Base-by-base conservation (phyloP, 2,113 vertebrate genomes). In the Dasypus novemcinctus region DNA sequence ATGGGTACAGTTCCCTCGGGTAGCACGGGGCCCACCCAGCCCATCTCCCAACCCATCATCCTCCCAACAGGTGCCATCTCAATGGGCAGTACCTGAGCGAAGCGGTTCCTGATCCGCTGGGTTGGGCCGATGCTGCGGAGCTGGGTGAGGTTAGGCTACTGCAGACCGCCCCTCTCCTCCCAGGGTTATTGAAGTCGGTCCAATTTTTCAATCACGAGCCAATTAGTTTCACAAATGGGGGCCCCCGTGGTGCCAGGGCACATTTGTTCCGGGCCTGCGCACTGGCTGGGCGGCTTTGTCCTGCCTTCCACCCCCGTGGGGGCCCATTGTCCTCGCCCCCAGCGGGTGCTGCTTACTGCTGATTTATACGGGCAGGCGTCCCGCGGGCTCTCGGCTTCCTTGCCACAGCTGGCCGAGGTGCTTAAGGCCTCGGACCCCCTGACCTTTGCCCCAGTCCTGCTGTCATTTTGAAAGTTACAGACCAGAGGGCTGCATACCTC, bases 161-260 rank as follows among this genome's bases (percentile, higher is more conserved):
- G 21, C 5, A 68, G 72, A 93, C 97, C 0, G 66, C 91, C 94
- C 79, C 7, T 93, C 87, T 81, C 82, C 43, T 4, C 96, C 15
- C 86, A 8, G 5, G 59, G 86, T 96, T 97, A 96, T 91, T 91
- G 71, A 96, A 97, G 95, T 85, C 90, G 69, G 96, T 91, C 97
- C 90, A 29, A 43, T 96, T 95, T 97, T 97, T 98, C 97, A 95
- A 97, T 97, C 95, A 93, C 96, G 98, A 98, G 98, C 98, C 98
- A 98, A 99, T 99, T 99, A 98, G 98, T 98, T 98, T 98, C 98
- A 98, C 98, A 98, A 98, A 98, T 98, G 98, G 98, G 98, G 98
- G 97, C 96, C 98, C 97, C 98, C 64, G 95, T 97, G 96, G 98
- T 98, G 98, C 98, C 98, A 98, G 96, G 97, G 97, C 98, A 95